Base-by-base conservation (phyloP, 2,888 invertebrate genomes). In the Dryomyza anilis region DNA sequence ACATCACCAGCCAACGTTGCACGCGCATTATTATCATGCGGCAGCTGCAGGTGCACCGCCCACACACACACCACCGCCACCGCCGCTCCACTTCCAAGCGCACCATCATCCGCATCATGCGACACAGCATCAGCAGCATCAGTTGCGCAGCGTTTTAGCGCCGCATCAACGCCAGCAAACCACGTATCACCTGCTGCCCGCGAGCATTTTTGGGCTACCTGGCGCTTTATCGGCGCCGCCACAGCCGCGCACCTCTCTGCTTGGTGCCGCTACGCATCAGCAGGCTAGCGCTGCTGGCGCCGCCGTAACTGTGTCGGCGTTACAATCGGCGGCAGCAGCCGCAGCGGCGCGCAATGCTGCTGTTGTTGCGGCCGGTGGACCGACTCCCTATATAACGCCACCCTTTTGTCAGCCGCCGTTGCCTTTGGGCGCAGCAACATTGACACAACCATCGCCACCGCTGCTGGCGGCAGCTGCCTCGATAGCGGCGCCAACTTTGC, bases 341-440 rank as follows among this genome's bases (percentile, higher is more conserved):
- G 62, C 78, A 4, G 59, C 70, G 21, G 70, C 74, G 10, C 66
- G 14, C 33, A 64, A 73, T 7, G 64, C 72, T 3, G 45, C 77
- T 1, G 36, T 33, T 3, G 65, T 72, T 3, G 64, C 72, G 1
- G 43, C 76, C 2, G 77, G 72, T 25, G 78, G 78, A 1, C 68
- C 73, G 1, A 59, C 77, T 2, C n/a, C 76, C 0, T 79, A 76
- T 21, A 69, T 78, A 19, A 60, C 72, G 2, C 66, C 74, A 19
- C 59, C 74, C 3, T 81, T 72, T 64, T 76, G 79, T 39, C 70
- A 71, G 56, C 78, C 64, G 33, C 72, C 69, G 16, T 63, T 68
- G n/a, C 61, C 72, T 3, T 30, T 80, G 62, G 73, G 73, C 60
- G 67, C 69, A 55, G 25, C 69, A 55, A 19, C 69, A 1, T 45